Conservation (phyloP, 2,113 vertebrate species). For the Montifringilla adamsi region DNA sequence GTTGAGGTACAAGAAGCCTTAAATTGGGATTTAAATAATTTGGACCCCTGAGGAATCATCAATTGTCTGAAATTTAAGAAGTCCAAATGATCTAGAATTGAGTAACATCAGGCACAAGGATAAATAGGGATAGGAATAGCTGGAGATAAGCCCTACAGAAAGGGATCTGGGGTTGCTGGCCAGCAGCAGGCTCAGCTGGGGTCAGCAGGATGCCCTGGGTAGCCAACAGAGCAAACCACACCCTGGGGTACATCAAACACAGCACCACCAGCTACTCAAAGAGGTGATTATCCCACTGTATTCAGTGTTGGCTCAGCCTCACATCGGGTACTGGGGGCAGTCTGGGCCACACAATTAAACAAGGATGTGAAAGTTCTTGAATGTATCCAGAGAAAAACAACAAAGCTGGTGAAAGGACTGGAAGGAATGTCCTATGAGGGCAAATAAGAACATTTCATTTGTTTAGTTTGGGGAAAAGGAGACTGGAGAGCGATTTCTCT, state of each 20-base stretch:
- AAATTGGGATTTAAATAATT: too few species aligned
- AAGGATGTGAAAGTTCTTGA: background rate
- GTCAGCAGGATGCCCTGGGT: background rate
- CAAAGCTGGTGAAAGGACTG: background rate
- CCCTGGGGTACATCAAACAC: background rate
- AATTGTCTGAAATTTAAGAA: background rate
- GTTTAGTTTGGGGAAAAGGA: background rate
- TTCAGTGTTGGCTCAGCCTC: background rate
- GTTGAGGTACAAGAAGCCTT: background rate
- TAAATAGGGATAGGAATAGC: background rate
- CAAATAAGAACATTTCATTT: background rate
- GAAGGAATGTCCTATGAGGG: background rate
- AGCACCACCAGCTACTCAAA: background rate
- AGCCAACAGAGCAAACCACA: background rate
- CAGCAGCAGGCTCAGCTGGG: rapidly evolving
- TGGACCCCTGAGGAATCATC: background rate
- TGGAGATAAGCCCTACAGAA: background rate
- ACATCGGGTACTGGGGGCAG: background rate
- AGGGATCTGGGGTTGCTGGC: too few species aligned
- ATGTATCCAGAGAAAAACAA: background rate
- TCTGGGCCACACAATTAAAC: too few species aligned
- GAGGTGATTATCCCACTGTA: background rate
- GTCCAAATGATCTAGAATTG: rapidly evolving
- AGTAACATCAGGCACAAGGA: background rate
- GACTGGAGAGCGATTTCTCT: background rate